Evolutionary conservation across 2,797 vertebrate species (phyloP).

Genomic region (Megaceryle alcyon): DNA sequence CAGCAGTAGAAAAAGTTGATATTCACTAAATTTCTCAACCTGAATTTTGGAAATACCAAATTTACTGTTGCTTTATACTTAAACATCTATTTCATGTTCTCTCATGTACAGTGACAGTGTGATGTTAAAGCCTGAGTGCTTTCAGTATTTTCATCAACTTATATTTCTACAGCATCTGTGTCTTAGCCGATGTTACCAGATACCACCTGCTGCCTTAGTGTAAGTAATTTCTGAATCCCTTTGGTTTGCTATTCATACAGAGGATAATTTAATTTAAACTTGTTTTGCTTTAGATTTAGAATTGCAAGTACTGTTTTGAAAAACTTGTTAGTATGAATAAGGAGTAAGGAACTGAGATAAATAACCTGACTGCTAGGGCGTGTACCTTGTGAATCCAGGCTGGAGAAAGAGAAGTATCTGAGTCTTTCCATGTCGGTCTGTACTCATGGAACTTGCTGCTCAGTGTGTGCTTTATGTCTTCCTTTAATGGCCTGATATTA

Average conservation of each 20-base stretch:
- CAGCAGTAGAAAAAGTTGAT: neutral
- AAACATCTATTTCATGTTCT: neutral
- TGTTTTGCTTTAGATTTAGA: neutral
- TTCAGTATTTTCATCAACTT: conserved; percentile 84
- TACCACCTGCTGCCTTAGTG: conserved; percentile 88
- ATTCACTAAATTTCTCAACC: neutral
- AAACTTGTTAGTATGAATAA: neutral
- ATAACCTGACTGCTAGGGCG: neutral
- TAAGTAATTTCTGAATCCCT: conserved; percentile 74
- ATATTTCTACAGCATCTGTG: conserved; percentile 83
- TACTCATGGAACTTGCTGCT: neutral
- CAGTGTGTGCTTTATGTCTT: rapidly evolving
- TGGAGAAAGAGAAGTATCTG: neutral
- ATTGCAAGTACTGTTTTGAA: neutral
- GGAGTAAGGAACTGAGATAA: neutral
- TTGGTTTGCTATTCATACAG: neutral
- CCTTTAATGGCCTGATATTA: neutral
- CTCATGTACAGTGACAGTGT: conserved; percentile 87
- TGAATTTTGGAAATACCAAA: neutral
- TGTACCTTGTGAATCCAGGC: neutral
- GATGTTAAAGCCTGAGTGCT: conserved; percentile 87
- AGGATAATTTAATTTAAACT: neutral
- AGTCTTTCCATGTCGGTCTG: neutral
- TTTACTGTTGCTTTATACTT: neutral
- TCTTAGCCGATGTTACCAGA: conserved; percentile 94